A percentile compares a stretch with the other conserved stretches of the same genome.
These are phyloP conservation scores for Gymnocheta viridis DNA, from an alignment of 2,888 invertebrate genomes.

Conservation along the genomic window DNA sequence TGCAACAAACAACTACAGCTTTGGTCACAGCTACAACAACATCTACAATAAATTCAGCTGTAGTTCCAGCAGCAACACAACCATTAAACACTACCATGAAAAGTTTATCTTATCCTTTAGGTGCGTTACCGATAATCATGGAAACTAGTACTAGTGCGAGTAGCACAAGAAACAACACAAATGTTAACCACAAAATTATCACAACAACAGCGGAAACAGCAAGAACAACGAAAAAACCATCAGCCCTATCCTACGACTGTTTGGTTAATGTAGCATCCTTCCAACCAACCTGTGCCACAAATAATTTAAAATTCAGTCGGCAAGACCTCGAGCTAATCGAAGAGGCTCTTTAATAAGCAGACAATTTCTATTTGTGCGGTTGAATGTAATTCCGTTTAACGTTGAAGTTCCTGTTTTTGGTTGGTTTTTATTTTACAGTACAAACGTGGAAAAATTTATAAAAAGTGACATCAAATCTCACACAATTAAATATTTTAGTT, in stretches of 20 bases:
- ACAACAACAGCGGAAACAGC: background rate
- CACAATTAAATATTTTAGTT: no score
- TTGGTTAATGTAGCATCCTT: background rate
- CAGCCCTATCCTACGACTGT: background rate
- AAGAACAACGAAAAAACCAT: slow-evolving; percentile 19
- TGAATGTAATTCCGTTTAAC: no score
- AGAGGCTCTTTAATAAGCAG: slow-evolving; percentile 76
- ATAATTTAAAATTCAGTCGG: slow-evolving; percentile 71
- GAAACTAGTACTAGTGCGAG: slow-evolving; percentile 68
- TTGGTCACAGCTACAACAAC: slow-evolving; percentile 26
- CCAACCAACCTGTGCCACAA: slow-evolving; percentile 68
- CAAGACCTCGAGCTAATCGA: slow-evolving; percentile 77
- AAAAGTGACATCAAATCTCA: no score
- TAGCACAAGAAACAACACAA: slow-evolving; percentile 26
- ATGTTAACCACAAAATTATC: background rate
- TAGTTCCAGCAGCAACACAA: slow-evolving; percentile 16
- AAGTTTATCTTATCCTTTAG: slow-evolving; percentile 55
- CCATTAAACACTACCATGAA: slow-evolving; percentile 54
- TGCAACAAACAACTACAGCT: slow-evolving; percentile 63
- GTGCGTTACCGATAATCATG: slow-evolving; percentile 48
- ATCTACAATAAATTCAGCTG: slow-evolving; percentile 34
- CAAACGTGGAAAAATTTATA: no score
- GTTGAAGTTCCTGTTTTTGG: no score
- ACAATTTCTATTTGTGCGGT: background rate
- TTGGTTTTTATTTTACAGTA: no score